phyloP scores from a whole-genome alignment of 2,113 vertebrate genomes.

The Asarcornis scutulata region DNA sequence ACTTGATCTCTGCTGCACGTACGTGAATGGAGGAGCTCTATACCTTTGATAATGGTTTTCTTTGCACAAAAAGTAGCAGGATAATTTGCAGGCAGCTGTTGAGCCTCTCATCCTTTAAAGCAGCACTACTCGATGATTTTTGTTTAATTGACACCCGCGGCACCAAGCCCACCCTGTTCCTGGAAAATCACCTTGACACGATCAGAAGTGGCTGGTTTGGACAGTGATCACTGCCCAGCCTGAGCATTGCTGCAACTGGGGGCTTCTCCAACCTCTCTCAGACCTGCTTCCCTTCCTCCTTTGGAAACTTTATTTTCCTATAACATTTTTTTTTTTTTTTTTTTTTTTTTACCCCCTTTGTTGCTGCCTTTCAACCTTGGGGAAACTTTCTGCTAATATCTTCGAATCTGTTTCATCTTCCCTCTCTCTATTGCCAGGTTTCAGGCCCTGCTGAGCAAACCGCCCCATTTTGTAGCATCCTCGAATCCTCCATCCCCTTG shows the following conservation, averaged over 20 bases:
- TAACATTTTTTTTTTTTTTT: background rate
- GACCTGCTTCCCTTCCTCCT: background rate
- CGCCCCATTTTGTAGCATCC: background rate
- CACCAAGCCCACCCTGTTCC: background rate
- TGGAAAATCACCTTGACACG: background rate
- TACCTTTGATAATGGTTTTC: background rate
- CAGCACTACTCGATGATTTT: background rate
- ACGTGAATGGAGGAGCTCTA: background rate
- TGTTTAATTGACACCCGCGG: too few species aligned
- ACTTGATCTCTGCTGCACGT: background rate
- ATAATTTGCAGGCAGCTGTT: background rate
- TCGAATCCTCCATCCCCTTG: background rate
- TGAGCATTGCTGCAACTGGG: fast-evolving
- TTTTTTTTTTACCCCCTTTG: too few species aligned
- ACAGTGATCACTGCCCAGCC: fast-evolving
- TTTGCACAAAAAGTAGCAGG: background rate
- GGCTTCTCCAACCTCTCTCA: background rate
- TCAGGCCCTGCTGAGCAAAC: background rate
- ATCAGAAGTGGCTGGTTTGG: background rate
- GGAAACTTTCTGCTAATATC: background rate
- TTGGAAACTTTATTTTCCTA: background rate
- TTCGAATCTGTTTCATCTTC: background rate
- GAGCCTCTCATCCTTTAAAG: background rate
- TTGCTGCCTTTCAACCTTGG: background rate
- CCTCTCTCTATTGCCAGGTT: background rate